phyloP scores from a whole-genome alignment of 2,888 invertebrate genomes.

The Germaria angustata region DNA sequence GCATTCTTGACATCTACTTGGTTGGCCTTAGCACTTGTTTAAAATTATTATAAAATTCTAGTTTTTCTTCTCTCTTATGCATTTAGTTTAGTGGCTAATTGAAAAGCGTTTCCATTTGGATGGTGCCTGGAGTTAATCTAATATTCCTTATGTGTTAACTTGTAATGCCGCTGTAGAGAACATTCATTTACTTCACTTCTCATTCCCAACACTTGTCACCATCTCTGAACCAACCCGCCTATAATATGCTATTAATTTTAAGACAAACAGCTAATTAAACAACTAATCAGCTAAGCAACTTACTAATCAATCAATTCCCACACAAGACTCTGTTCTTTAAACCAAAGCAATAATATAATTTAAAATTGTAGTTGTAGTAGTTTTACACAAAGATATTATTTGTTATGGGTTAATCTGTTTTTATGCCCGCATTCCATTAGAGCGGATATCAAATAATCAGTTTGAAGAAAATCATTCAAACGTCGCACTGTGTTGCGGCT shows the following conservation, averaged over 20 bases:
- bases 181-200: constrained; percentile 17
- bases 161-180: constrained; percentile 43
- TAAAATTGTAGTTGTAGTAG: no score
- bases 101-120: constrained; percentile 78
- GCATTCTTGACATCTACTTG: constrained; percentile 50
- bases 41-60: constrained; percentile 15
- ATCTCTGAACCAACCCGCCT: background rate
- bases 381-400: no score
- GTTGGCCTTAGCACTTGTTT: constrained; percentile 5
- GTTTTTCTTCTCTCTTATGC: constrained; percentile 60
- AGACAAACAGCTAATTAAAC: background rate
- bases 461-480: no score
- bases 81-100: constrained; percentile 76
- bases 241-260: constrained; percentile 15
- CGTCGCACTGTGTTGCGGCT: no score
- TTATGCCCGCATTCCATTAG: no score
- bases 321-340: no score
- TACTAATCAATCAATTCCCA: no score
- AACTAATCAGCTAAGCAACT: no score
- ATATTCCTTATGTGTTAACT: constrained; percentile 39
- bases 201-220: background rate
- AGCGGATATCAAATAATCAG: no score
- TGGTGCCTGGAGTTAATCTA: constrained; percentile 57
- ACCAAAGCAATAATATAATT: no score
- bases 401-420: no score